These are phyloP conservation scores for Micrasema minimum DNA, from an alignment of 1,140 invertebrate genomes.

Conservation along the genomic window DNA sequence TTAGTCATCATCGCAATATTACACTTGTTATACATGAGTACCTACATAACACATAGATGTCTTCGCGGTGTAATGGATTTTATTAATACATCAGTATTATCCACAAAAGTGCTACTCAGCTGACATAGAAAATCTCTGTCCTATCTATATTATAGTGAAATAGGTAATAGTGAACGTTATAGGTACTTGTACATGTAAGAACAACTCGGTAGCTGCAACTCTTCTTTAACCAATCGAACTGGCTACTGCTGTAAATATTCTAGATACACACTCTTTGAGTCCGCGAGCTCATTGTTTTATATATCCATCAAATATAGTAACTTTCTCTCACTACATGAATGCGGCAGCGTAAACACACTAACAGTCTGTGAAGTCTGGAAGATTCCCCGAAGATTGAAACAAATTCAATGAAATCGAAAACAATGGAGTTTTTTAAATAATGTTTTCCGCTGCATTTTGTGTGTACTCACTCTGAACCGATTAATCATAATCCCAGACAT, in stretches of 20 bases:
- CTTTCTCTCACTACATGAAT: slow-evolving; percentile 31
- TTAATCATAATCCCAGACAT: slow-evolving; percentile 18
- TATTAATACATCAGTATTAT: no score
- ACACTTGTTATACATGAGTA: no score
- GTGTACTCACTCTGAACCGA: slow-evolving; percentile 20
- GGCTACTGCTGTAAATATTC: not conserved
- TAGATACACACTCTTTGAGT: not conserved
- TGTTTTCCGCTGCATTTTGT: slow-evolving; percentile 14
- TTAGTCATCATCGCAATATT: no score
- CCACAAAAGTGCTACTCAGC: no score
- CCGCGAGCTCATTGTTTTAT: slow-evolving; percentile 25
- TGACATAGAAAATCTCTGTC: no score
- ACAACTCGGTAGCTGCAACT: no score
- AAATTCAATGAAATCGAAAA: slow-evolving; percentile 31
- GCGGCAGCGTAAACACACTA: not conserved
- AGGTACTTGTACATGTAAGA: no score
- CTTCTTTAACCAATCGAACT: slow-evolving; percentile 2
- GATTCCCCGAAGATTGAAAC: slow-evolving; percentile 13
- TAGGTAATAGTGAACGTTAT: no score
- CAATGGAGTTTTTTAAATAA: slow-evolving; percentile 39
- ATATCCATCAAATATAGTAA: slow-evolving; percentile 2
- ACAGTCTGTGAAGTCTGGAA: not conserved
- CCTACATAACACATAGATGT: no score
- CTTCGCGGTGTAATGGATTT: no score
- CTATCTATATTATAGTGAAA: no score